Evolutionary conservation across 1,140 invertebrate species (phyloP), one percentile per base, ranked within the genome.

Genomic region (Wasmannia auropunctata): DNA sequence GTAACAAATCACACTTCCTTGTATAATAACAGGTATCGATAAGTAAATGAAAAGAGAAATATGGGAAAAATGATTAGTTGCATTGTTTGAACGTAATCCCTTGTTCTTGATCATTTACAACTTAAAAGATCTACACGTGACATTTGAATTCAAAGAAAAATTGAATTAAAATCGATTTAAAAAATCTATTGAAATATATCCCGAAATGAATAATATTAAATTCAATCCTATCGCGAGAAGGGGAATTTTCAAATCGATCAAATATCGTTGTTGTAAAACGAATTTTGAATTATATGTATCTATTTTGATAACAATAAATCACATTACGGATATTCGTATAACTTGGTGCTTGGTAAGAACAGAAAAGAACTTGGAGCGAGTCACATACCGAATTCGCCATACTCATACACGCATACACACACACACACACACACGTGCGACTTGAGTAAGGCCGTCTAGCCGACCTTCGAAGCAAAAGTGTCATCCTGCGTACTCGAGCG

Each of bases 391-490:
- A 88, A 88, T 70, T 77, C 63, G 34, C 3, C 37, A 72, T 62
- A 67, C 37, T 1, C 63, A 11, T 10, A 16, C n/a, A n/a, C n/a
- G n/a, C 63, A 25, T 1, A 14, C 1, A 14, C 37, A 7, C 19
- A 8, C 2, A 31, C 0, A 22, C 6, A 4, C 11, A 28, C 54
- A 7, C 54, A 62, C 3, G 67, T 77, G 31, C 49, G 83, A 88
- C 75, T 83, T 89, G n/a, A 34, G 85, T 80, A 83, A 89, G 88
- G 85, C 80, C 85, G 87, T 49, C 49, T 77, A 86, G 49, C 16
- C 85, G 88, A 86, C 87, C 87, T 86, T 89, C 88, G 83, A 58
- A 14, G 70, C 31, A 86, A 88, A n/a, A 89, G 62, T 77, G 87
- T 89, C 88, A 83, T 83, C 77, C 63, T 34, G 74, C 56, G 63